Percentiles rank a stretch among this genome's conserved stretches.
Conservation (phyloP, 2,113 vertebrate species). For the Mus pahari region DNA sequence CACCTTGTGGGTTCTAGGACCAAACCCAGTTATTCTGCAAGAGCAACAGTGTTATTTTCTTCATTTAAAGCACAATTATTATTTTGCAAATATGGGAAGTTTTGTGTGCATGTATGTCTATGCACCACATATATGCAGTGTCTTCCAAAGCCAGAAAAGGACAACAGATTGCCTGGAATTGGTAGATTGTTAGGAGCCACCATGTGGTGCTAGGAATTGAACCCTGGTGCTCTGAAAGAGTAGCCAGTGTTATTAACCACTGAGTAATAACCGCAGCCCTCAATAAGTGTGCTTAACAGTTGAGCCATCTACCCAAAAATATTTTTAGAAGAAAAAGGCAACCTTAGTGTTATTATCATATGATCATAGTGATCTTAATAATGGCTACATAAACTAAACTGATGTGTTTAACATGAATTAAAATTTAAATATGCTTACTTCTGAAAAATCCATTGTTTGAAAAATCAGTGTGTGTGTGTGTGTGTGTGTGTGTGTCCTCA, state of each 20-base stretch:
- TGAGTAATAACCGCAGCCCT: neutral
- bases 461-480: neutral
- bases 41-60: neutral
- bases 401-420: neutral
- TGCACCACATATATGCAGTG: neutral
- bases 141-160: neutral
- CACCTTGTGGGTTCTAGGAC: neutral
- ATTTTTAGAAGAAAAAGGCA: neutral
- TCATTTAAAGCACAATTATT: neutral
- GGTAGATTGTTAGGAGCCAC: neutral
- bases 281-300: neutral
- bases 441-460: neutral
- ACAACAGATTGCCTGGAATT: neutral
- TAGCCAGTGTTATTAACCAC: neutral
- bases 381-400: neutral
- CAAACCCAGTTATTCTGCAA: neutral
- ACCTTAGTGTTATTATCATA: neutral
- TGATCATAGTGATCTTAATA: neutral
- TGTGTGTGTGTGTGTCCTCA: neutral
- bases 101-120: neutral
- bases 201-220: neutral
- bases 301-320: neutral
- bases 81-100: neutral
- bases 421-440: slow-evolving; percentile 14
- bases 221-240: neutral